Conservation (phyloP, 2,797 vertebrate species). For the Molossus alvarezi region DNA sequence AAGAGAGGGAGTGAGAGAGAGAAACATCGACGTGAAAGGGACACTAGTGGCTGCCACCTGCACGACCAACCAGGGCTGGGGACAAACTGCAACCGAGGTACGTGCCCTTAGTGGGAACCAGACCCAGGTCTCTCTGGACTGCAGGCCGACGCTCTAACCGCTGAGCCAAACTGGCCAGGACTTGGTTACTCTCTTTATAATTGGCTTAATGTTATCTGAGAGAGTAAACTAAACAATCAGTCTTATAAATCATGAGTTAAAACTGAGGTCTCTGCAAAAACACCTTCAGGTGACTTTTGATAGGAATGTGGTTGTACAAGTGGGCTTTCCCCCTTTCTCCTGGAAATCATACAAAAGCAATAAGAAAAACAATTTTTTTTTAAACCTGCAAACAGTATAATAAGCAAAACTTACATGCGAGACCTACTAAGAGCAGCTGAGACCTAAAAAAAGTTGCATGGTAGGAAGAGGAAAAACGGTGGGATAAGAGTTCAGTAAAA, state of each 20-base stretch:
- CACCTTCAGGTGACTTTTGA: conserved; percentile 5
- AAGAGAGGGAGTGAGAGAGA: too few relatives aligned
- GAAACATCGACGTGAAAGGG: too few relatives aligned
- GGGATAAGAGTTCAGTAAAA: background rate
- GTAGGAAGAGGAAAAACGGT: background rate
- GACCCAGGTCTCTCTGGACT: too few relatives aligned
- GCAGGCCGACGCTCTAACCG: too few relatives aligned
- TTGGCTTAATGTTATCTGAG: conserved; percentile 24
- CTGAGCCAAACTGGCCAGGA: too few relatives aligned
- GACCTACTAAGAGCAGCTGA: background rate
- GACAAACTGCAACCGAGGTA: too few relatives aligned
- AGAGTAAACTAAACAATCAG: background rate
- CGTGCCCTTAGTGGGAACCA: too few relatives aligned
- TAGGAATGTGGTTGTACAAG: background rate
- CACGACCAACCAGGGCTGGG: too few relatives aligned
- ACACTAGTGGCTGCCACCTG: too few relatives aligned
- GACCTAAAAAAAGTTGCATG: background rate
- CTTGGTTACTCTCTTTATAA: conserved; percentile 6
- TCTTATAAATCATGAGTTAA: background rate
- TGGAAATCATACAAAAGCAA: conserved; percentile 26
- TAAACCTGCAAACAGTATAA: background rate
- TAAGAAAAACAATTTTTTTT: background rate
- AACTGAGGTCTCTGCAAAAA: conserved; percentile 39
- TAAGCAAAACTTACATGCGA: conserved; percentile 10
- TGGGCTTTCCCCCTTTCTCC: background rate